These are phyloP conservation scores for Megalopta genalis DNA, from an alignment of 1,140 invertebrate genomes.

Conservation along the genomic window DNA sequence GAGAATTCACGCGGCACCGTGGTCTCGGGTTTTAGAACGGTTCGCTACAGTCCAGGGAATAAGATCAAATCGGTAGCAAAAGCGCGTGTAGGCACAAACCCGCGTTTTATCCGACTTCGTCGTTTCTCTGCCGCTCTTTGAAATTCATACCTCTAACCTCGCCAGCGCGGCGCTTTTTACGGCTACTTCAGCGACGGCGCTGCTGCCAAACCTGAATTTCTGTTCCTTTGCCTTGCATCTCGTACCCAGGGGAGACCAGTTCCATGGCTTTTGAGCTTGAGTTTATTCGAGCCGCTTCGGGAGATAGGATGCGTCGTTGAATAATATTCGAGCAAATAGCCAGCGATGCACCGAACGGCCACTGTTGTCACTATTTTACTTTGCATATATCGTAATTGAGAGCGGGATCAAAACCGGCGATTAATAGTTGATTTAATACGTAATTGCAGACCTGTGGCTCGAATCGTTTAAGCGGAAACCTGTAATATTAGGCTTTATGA, in stretches of 20 bases:
- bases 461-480: too few relatives aligned
- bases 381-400: too few relatives aligned
- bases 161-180: conserved; percentile 37
- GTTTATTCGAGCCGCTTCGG: background rate
- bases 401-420: too few relatives aligned
- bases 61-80: conserved; percentile 41
- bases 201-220: conserved; percentile 56
- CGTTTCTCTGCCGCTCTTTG: conserved; percentile 32
- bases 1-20: background rate
- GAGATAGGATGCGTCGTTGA: background rate
- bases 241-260: background rate
- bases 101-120: conserved; percentile 49
- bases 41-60: conserved; percentile 11
- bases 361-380: too few relatives aligned
- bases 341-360: too few relatives aligned
- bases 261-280: too few relatives aligned
- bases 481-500: too few relatives aligned
- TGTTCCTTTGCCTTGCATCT: conserved; percentile 27
- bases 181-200: conserved; percentile 39
- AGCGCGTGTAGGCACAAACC: conserved; percentile 13
- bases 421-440: too few relatives aligned
- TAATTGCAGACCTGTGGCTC: too few relatives aligned
- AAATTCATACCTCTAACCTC: conserved; percentile 54
- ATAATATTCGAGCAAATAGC: background rate
- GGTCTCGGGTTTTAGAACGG: background rate